phyloP scores from a whole-genome alignment of 2,797 vertebrate genomes.

The Streptopelia turtur region DNA sequence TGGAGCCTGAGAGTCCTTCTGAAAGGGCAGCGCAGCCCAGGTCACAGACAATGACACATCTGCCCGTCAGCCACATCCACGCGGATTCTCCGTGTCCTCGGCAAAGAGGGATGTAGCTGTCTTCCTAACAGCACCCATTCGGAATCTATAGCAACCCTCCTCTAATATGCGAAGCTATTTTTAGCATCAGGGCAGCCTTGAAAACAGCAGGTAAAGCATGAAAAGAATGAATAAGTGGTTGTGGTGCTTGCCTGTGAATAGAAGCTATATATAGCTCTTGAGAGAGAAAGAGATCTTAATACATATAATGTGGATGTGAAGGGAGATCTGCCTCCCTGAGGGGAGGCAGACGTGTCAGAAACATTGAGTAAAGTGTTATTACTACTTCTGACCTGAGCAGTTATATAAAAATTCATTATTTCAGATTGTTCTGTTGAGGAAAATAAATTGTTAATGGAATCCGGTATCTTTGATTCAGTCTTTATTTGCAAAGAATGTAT shows the following conservation, averaged over 20 bases:
- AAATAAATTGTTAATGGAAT: conserved; percentile 23
- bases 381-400: not conserved
- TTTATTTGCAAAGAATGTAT: not conserved
- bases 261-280: conserved; percentile 40
- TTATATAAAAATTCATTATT: not conserved
- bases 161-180: conserved; percentile 37
- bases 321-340: not conserved
- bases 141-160: conserved; percentile 65
- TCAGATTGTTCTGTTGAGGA: not conserved
- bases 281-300: not conserved
- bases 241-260: conserved; percentile 38
- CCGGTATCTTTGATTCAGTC: not conserved
- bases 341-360: not conserved
- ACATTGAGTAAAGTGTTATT: not conserved
- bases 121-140: conserved; percentile 24
- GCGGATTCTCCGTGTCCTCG: not conserved
- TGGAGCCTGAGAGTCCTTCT: not conserved
- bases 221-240: conserved; percentile 65
- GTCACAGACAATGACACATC: not conserved
- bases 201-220: conserved; percentile 65
- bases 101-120: not conserved
- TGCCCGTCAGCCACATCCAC: not conserved
- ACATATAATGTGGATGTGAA: not conserved
- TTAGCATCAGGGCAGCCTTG: conserved; percentile 61
- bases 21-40: not conserved